A percentile compares a stretch with the other conserved stretches of the same genome.
Evolutionary conservation across 2,888 invertebrate species (phyloP).

Genomic region (Mesoligia furuncula): DNA sequence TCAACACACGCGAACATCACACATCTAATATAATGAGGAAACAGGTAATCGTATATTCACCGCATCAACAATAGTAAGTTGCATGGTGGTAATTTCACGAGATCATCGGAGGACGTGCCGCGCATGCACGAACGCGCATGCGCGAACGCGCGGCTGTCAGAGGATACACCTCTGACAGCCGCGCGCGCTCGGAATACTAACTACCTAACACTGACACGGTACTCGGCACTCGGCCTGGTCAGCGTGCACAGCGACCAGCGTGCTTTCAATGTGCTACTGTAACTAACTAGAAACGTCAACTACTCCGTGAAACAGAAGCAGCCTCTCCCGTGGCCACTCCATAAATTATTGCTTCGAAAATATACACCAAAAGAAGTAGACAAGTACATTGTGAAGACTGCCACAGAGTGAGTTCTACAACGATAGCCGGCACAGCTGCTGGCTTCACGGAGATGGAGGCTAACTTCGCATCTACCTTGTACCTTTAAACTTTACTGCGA

Average conservation of each 20-base stretch:
- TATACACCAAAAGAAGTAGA: not conserved
- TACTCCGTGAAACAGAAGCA: not conserved
- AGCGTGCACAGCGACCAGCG: not conserved
- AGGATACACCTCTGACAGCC: not conserved
- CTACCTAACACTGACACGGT: not conserved
- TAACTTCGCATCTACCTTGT: not conserved
- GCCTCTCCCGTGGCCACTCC: not conserved
- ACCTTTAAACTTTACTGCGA: not conserved
- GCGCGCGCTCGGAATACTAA: slow-evolving; percentile 33
- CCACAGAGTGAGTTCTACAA: not conserved
- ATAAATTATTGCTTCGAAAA: not conserved
- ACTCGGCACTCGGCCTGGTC: not conserved
- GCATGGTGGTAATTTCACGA: slow-evolving; percentile 40
- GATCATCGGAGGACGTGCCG: slow-evolving; percentile 17
- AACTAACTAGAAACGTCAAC: slow-evolving; percentile 16
- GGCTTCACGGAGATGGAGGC: not conserved
- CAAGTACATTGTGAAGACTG: not conserved
- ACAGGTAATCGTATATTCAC: slow-evolving; percentile 26
- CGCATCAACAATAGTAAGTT: slow-evolving; percentile 8
- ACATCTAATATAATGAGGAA: slow-evolving; percentile 24
- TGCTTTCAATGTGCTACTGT: not conserved
- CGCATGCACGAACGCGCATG: slow-evolving; percentile 25
- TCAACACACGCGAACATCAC: not conserved
- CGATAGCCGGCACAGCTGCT: too few relatives aligned
- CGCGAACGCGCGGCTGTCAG: too few relatives aligned